Evolutionary conservation across 2,888 invertebrate genomes (phyloP).

Genomic region (Petrolisthes manimaculis): DNA sequence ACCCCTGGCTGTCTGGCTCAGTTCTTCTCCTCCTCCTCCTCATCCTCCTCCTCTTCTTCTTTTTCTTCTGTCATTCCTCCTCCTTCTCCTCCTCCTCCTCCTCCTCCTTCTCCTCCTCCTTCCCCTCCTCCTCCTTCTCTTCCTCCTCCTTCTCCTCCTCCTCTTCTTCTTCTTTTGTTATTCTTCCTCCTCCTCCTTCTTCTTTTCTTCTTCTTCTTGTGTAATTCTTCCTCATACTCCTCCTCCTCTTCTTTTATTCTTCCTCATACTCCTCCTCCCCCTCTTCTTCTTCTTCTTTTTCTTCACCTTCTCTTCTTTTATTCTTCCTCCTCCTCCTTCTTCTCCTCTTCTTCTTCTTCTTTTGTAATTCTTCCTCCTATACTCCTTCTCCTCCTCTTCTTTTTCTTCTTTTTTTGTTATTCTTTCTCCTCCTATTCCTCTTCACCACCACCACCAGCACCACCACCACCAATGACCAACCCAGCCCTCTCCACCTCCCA

Average conservation of each 20-base stretch:
- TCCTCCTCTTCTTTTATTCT: not conserved
- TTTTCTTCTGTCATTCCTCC: too few relatives aligned
- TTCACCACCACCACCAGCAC: not conserved
- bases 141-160: not conserved
- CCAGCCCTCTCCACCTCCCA: not conserved
- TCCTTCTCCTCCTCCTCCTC: slow-evolving; percentile 4
- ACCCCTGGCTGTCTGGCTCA: too few relatives aligned
- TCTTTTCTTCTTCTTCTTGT: not conserved
- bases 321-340: not conserved
- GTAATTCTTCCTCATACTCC: not conserved
- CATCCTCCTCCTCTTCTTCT: not conserved
- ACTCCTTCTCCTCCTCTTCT: not conserved
- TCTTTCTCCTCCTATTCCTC: not conserved
- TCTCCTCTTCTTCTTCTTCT: not conserved
- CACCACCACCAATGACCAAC: not conserved
- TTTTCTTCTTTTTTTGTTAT: not conserved
- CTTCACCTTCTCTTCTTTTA: too few relatives aligned
- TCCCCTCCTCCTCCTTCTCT: not conserved
- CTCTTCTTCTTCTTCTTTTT: not conserved
- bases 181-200: not conserved
- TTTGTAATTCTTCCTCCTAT: not conserved
- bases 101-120: not conserved
- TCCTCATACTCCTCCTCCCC: not conserved
- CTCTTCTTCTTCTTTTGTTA: not conserved
- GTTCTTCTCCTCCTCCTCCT: too few relatives aligned